phyloP scores from a whole-genome alignment of 2,888 invertebrate genomes.

The Hermaeophaga mercurialis region DNA sequence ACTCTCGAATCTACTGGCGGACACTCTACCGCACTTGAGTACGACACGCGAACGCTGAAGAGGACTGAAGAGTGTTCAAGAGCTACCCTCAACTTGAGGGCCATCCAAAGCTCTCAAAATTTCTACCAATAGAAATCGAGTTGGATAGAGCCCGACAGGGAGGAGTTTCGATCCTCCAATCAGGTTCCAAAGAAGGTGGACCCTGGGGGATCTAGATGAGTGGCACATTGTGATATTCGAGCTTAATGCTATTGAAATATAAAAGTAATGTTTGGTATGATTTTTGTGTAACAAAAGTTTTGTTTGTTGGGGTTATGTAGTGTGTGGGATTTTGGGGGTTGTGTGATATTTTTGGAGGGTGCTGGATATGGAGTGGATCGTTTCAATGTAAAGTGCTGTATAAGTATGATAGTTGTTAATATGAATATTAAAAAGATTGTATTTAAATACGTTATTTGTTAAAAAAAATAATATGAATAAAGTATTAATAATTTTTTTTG shows the following conservation, averaged over 20 bases:
- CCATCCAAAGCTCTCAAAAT: constrained; percentile 53
- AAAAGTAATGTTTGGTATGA: constrained; percentile 17
- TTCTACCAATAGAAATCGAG: constrained; percentile 49
- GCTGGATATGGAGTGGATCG: not conserved
- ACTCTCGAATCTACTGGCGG: constrained; percentile 9
- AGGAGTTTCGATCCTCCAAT: constrained; percentile 53
- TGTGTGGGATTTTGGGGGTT: constrained; percentile 5
- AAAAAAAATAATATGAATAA: too few species aligned
- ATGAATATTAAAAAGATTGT: not conserved
- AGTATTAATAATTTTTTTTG: too few species aligned
- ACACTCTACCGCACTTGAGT: constrained; percentile 24
- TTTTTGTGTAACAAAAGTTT: constrained; percentile 14
- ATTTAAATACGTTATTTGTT: too few species aligned
- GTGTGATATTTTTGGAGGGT: not conserved
- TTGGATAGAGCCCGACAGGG: constrained; percentile 41
- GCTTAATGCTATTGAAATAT: constrained; percentile 19
- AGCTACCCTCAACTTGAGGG: constrained; percentile 57
- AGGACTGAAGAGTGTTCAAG: constrained; percentile 57
- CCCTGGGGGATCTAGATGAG: constrained; percentile 37
- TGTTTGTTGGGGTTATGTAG: not conserved
- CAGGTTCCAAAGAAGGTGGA: constrained; percentile 21
- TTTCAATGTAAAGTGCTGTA: not conserved
- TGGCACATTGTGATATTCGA: constrained; percentile 29
- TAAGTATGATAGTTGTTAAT: too few species aligned
- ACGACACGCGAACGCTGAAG: constrained; percentile 57